Evolutionary conservation across 2,797 vertebrate genomes (phyloP).

Genomic region (Gallirallus australis): DNA sequence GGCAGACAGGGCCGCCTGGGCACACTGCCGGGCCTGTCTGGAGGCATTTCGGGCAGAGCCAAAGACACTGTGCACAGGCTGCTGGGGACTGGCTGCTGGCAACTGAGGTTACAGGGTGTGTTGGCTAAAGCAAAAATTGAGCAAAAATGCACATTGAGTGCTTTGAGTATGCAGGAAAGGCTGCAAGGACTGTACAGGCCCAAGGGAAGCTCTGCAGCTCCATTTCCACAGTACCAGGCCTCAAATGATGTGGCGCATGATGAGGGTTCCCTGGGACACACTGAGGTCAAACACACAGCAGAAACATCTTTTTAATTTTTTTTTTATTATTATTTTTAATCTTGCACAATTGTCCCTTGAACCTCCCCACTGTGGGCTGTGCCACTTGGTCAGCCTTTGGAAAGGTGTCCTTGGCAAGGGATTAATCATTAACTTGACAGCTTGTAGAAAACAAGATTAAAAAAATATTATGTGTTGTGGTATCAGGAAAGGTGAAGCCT

Average conservation of each 20-base stretch:
- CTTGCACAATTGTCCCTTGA: background rate
- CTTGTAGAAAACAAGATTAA: background rate
- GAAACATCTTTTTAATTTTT: background rate
- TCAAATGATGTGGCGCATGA: fast-evolving
- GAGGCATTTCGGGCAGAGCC: background rate
- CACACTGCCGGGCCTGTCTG: background rate
- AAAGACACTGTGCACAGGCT: fast-evolving
- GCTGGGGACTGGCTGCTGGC: fast-evolving
- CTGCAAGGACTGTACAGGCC: background rate
- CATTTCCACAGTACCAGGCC: fast-evolving
- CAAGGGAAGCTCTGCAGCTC: background rate
- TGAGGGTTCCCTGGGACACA: fast-evolving
- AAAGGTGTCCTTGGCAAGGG: background rate
- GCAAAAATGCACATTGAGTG: background rate
- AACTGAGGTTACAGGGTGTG: fast-evolving
- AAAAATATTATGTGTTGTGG: fast-evolving
- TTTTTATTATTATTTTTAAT: background rate
- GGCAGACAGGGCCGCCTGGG: background rate
- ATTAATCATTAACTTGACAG: constrained; percentile 53
- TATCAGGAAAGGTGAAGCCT: background rate
- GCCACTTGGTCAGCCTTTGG: fast-evolving
- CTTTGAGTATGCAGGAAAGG: background rate
- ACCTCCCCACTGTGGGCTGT: fast-evolving
- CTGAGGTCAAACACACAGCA: background rate
- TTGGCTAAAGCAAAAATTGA: background rate